Evolutionary conservation across 1,140 invertebrate genomes (phyloP).

Genomic region (Drosophila kepulauana): DNA sequence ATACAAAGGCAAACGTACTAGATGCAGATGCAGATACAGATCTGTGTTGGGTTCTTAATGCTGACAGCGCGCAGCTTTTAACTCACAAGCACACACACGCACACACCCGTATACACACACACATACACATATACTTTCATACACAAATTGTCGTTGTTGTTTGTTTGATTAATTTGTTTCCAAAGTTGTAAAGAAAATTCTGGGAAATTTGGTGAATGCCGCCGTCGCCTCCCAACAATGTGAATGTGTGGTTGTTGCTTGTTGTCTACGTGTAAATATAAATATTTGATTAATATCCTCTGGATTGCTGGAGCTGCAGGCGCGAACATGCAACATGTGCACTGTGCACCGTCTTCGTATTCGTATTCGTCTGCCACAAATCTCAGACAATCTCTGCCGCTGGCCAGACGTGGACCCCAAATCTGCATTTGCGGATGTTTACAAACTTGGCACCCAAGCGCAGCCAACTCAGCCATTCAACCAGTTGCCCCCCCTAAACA

Average conservation of each 20-base stretch:
- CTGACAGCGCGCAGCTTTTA: constrained; percentile 68
- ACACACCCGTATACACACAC: background rate
- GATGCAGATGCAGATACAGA: constrained; percentile 18
- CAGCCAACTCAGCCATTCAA: constrained; percentile 18
- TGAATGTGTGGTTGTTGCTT: constrained; percentile 34
- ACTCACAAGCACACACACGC: constrained; percentile 20
- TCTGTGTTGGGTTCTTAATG: constrained; percentile 36
- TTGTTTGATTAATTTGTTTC: constrained; percentile 79
- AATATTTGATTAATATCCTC: constrained; percentile 82
- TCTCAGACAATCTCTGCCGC: constrained; percentile 32
- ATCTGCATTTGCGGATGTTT: constrained; percentile 80
- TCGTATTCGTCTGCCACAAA: constrained; percentile 31
- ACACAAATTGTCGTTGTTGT: constrained; percentile 48
- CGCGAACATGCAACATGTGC: constrained; percentile 60
- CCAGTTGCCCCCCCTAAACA: constrained; percentile 25
- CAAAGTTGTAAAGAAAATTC: constrained; percentile 73
- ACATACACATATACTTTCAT: background rate
- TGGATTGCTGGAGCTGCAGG: constrained; percentile 39
- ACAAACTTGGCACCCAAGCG: constrained; percentile 78
- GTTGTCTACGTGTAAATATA: constrained; percentile 73
- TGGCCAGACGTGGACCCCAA: constrained; percentile 25
- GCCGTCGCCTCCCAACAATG: constrained; percentile 53
- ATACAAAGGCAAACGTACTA: constrained; percentile 1
- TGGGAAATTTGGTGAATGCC: constrained; percentile 68
- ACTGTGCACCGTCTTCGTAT: background rate